Percentiles rank a stretch among this genome's conserved stretches.
These are phyloP conservation scores for Bradysia coprophila DNA, from an alignment of 1,140 invertebrate species.

Conservation along the genomic window DNA sequence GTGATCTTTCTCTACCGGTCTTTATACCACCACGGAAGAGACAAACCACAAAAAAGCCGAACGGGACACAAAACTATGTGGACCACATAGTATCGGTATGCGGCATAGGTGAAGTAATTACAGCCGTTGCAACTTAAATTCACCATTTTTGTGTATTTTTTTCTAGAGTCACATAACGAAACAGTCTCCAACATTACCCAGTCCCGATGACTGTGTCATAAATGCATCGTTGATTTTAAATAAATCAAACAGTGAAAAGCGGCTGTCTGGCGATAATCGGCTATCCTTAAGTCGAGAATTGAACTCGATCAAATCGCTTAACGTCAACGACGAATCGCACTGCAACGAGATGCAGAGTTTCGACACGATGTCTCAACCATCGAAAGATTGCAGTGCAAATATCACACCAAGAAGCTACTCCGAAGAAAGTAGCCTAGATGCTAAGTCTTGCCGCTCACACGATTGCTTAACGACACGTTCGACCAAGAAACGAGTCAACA, in stretches of 20 bases:
- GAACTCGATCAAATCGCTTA: background rate
- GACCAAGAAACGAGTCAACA: slow-evolving; percentile 37
- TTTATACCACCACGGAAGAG: slow-evolving; percentile 37
- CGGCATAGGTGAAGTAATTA: slow-evolving; percentile 27
- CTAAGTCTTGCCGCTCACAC: slow-evolving; percentile 19
- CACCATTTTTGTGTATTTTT: slow-evolving; percentile 16
- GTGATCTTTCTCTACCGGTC: no score
- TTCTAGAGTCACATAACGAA: slow-evolving; percentile 23
- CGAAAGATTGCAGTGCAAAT: slow-evolving; percentile 17
- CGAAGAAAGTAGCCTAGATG: slow-evolving; percentile 21
- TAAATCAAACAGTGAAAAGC: slow-evolving; percentile 6
- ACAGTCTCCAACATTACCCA: slow-evolving; percentile 20
- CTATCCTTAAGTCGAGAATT: background rate
- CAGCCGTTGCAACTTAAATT: background rate
- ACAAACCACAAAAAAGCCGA: slow-evolving; percentile 30
- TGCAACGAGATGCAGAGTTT: slow-evolving; percentile 21
- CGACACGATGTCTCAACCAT: slow-evolving; percentile 19
- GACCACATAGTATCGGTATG: slow-evolving; percentile 39
- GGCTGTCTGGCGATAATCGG: background rate
- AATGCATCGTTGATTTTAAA: slow-evolving; percentile 22
- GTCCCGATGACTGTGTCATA: slow-evolving; percentile 18
- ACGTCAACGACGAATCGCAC: slow-evolving; percentile 13
- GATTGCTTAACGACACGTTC: slow-evolving; percentile 19
- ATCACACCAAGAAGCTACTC: slow-evolving; percentile 21
- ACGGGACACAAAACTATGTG: slow-evolving; percentile 28